Conservation (phyloP, 2,888 invertebrate genomes). For the Xanthorhoe spadicearia region DNA sequence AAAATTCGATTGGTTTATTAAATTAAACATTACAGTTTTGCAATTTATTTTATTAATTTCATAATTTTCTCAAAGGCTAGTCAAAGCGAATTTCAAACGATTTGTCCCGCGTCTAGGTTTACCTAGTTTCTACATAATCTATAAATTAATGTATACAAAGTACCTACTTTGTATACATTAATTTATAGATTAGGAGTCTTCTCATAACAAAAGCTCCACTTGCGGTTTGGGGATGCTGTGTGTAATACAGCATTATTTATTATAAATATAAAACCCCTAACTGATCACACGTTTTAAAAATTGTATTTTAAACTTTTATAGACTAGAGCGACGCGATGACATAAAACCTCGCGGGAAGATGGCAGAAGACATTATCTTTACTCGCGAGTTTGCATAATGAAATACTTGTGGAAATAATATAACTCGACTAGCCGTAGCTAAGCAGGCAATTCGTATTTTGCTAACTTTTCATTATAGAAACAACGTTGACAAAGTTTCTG, state of each 20-base stretch:
- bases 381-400: conserved; percentile 66
- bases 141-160: no score
- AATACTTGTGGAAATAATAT: conserved; percentile 62
- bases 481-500: conserved; percentile 27
- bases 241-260: no score
- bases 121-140: no score
- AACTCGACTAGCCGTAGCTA: conserved; percentile 54
- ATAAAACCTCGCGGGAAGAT: conserved; percentile 59
- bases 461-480: conserved; percentile 52
- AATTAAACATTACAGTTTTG: conserved; percentile 18
- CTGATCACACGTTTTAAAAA: neutral
- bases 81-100: no score
- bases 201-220: no score
- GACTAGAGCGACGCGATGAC: conserved; percentile 59
- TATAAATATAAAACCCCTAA: neutral
- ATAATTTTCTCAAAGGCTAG: neutral
- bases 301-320: conserved; percentile 51
- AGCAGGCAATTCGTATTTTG: conserved; percentile 65
- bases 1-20: conserved; percentile 18
- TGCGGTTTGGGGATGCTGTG: no score
- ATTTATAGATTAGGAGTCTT: no score
- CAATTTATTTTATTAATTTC: conserved; percentile 17
- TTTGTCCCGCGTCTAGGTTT: no score
- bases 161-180: no score
- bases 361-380: conserved; percentile 60